Evolutionary conservation across 2,113 vertebrate species (phyloP).

Genomic region (Opisthocomus hoazin): DNA sequence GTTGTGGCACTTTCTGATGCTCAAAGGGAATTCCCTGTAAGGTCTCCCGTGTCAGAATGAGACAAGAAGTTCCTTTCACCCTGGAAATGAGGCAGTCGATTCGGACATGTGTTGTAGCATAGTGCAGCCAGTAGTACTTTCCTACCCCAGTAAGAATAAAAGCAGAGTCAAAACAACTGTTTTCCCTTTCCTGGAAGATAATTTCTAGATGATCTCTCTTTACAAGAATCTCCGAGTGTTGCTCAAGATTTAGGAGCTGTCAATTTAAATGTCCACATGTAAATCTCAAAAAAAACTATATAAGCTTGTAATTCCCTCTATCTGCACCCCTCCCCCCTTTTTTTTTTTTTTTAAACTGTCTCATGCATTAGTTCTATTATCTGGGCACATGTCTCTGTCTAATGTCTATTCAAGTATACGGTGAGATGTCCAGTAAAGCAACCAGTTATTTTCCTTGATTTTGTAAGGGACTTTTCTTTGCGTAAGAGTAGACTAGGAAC

Average conservation of each 20-base stretch:
- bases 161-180: background rate
- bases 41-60: background rate
- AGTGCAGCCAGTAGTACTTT: background rate
- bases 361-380: background rate
- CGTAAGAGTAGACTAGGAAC: too few species aligned
- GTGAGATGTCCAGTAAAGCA: background rate
- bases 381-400: background rate
- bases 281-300: background rate
- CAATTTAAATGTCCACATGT: background rate
- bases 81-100: background rate
- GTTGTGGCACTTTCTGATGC: background rate
- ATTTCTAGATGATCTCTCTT: background rate
- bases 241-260: background rate
- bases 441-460: background rate
- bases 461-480: background rate
- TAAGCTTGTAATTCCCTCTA: background rate
- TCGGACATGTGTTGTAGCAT: background rate
- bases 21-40: background rate
- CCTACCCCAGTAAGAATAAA: background rate
- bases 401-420: background rate
- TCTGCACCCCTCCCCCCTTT: accelerated
- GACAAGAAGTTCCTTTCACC: background rate
- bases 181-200: background rate
- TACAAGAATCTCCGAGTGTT: background rate
- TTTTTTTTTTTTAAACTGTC: background rate